A percentile compares a stretch with the other conserved stretches of the same genome.
Evolutionary conservation across 2,888 invertebrate genomes (phyloP).

Genomic region (Lycophotia porphyrea): DNA sequence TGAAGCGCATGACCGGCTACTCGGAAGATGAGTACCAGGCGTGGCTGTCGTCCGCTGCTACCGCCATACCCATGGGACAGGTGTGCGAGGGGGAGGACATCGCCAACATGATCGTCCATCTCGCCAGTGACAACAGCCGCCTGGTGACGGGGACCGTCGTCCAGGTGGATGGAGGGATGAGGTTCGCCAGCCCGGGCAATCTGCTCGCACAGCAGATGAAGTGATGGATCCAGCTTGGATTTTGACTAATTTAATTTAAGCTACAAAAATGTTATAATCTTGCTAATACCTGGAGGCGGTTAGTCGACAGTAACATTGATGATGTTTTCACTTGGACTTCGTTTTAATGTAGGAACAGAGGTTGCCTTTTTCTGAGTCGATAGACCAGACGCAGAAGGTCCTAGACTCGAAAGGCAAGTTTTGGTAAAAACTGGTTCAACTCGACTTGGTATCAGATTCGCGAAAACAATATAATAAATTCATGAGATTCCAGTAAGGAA

Average conservation of each 20-base stretch:
- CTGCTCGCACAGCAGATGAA: conserved; percentile 33
- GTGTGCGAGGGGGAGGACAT: conserved; percentile 91
- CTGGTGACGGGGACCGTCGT: conserved; percentile 93
- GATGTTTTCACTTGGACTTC: background rate
- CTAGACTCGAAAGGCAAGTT: background rate
- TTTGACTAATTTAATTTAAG: background rate
- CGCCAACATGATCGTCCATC: conserved; percentile 94
- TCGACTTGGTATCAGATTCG: background rate
- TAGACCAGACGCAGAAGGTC: background rate
- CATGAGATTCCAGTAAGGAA: conserved; percentile 2
- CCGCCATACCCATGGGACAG: conserved; percentile 65
- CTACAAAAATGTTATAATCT: background rate
- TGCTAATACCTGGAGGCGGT: background rate
- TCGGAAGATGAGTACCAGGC: conserved; percentile 64
- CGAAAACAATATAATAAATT: conserved; percentile 4
- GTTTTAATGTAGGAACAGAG: background rate
- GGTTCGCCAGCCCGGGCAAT: conserved; percentile 31
- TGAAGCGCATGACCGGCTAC: conserved; percentile 50
- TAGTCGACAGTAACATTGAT: background rate
- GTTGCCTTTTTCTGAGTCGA: background rate
- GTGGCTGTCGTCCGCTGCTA: conserved; percentile 57
- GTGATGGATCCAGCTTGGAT: background rate
- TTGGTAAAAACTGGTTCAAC: background rate
- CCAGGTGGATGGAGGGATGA: conserved; percentile 69
- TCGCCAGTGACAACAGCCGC: conserved; percentile 95